Percentiles rank a stretch among this genome's conserved stretches.
Conservation (phyloP, 2,888 invertebrate species). For the Megamerina dolium region DNA sequence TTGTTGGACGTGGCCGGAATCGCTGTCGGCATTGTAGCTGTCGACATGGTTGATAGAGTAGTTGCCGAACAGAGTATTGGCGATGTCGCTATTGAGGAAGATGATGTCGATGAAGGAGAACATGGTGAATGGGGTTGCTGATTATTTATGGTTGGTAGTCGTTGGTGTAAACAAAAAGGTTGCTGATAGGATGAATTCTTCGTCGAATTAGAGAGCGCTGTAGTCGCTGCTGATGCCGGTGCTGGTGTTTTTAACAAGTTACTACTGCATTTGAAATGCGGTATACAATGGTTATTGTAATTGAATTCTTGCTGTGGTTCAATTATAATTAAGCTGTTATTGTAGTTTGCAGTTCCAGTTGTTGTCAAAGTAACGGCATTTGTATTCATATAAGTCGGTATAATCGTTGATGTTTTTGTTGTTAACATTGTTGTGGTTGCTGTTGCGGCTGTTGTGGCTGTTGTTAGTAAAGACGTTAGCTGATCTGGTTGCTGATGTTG, state of each 20-base stretch:
- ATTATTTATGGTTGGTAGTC: constrained; percentile 22
- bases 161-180: constrained; percentile 16
- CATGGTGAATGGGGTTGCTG: constrained; percentile 40
- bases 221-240: too few species aligned
- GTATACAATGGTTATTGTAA: constrained; percentile 17
- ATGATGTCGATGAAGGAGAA: constrained; percentile 43
- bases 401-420: constrained; percentile 15
- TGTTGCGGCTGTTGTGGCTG: constrained; percentile 19
- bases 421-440: constrained; percentile 16
- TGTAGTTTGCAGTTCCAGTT: constrained; percentile 24
- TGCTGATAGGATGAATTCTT: constrained; percentile 10
- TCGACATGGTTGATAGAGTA: constrained; percentile 42
- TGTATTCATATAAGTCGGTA: too few species aligned
- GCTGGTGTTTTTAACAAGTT: constrained; percentile 25
- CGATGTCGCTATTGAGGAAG: constrained; percentile 41
- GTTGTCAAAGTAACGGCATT: constrained; percentile 19
- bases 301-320: constrained; percentile 27
- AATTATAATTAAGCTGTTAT: constrained; percentile 39
- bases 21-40: constrained; percentile 40
- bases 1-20: constrained; percentile 27
- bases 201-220: constrained; percentile 21
- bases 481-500: constrained; percentile 27
- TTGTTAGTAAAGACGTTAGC: constrained; percentile 18
- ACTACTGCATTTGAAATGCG: constrained; percentile 22
- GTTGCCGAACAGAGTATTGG: constrained; percentile 34